Percentiles rank a stretch among this genome's conserved stretches.
Evolutionary conservation across 2,797 vertebrate species (phyloP).

Genomic region (Myotis myotis): DNA sequence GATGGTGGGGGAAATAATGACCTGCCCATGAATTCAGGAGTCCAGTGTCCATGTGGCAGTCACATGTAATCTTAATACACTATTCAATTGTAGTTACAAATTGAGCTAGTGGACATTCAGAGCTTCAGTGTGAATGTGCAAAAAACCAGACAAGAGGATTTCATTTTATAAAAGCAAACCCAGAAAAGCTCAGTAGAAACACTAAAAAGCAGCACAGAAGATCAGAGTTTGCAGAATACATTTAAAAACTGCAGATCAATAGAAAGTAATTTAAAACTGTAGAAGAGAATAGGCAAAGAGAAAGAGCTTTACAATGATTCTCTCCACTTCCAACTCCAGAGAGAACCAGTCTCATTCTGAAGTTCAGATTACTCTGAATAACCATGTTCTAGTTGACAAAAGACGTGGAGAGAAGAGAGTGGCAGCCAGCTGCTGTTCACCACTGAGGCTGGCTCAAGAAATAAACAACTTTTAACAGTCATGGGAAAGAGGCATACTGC

Average conservation of each 20-base stretch:
- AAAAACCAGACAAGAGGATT: slow-evolving; percentile 62
- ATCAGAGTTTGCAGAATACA: slow-evolving; percentile 35
- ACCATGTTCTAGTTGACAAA: slow-evolving; percentile 32
- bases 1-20: background rate
- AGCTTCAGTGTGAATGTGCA: slow-evolving; percentile 22
- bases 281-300: slow-evolving; percentile 26
- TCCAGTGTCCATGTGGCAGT: slow-evolving; percentile 11
- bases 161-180: slow-evolving; percentile 71
- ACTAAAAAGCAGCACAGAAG: slow-evolving; percentile 52
- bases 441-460: slow-evolving; percentile 27
- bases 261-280: slow-evolving; percentile 54
- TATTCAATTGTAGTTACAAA: slow-evolving; percentile 62
- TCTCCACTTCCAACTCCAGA: background rate
- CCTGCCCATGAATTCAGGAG: slow-evolving; percentile 51
- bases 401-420: background rate
- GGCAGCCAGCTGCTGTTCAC: background rate
- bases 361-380: slow-evolving; percentile 25
- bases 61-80: slow-evolving; percentile 55
- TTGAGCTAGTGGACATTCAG: slow-evolving; percentile 64
- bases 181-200: slow-evolving; percentile 60
- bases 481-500: background rate
- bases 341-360: slow-evolving; percentile 48
- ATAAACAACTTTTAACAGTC: slow-evolving; percentile 36
- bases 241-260: slow-evolving; percentile 56
- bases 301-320: slow-evolving; percentile 43